phyloP scores from a whole-genome alignment of 2,113 vertebrate species.

The Cettia cetti region DNA sequence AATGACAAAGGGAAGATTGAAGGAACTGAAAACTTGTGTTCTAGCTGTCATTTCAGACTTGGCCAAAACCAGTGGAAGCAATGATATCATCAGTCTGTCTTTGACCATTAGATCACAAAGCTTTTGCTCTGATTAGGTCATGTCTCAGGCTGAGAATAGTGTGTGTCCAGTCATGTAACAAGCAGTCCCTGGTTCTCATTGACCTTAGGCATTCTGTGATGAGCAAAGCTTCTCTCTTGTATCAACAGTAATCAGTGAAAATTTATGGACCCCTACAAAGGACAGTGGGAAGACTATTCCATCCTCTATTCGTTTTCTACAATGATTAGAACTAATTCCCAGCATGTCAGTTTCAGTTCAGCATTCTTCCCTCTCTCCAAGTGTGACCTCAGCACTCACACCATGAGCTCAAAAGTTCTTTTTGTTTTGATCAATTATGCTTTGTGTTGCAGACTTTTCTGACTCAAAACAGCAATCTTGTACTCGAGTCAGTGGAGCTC shows the following conservation, averaged over 20 bases:
- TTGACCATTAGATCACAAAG: conserved; percentile 22
- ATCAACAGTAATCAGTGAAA: not conserved
- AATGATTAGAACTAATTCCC: not conserved
- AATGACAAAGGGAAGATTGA: not conserved
- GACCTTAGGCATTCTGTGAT: not conserved
- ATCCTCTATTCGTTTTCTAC: not conserved
- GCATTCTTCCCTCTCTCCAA: not conserved
- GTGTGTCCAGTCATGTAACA: not conserved
- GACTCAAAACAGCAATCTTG: not conserved
- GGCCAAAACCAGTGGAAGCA: not conserved
- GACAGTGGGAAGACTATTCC: not conserved
- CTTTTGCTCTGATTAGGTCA: conserved; percentile 9
- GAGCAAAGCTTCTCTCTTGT: not conserved
- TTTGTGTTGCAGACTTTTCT: not conserved
- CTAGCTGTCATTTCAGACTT: not conserved
- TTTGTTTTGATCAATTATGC: not conserved
- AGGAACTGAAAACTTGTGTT: not conserved
- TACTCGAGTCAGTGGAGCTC: not conserved
- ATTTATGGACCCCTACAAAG: not conserved
- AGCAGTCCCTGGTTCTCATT: not conserved
- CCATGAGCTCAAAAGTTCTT: not conserved
- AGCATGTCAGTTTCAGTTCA: not conserved
- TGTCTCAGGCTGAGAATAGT: conserved; percentile 23
- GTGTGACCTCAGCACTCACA: conserved; percentile 13
- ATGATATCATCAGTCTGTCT: conserved; percentile 23